Conservation (phyloP, 2,797 vertebrate species). For the Mionectes olivaceus region DNA sequence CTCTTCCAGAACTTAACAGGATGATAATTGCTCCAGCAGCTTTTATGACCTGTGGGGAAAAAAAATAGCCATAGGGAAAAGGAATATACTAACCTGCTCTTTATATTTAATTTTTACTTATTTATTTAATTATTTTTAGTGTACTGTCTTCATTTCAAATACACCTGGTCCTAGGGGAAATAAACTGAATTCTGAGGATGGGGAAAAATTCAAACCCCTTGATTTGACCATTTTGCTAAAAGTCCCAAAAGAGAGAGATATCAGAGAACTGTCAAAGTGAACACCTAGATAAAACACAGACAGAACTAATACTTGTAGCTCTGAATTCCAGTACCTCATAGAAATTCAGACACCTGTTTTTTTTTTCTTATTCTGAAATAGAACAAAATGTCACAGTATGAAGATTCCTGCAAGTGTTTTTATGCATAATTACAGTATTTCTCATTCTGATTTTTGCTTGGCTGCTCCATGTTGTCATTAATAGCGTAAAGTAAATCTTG, state of each 20-base stretch:
- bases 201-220: neutral
- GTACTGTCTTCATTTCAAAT: neutral
- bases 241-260: neutral
- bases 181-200: neutral
- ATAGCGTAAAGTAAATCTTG: neutral
- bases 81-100: neutral
- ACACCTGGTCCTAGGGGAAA: neutral
- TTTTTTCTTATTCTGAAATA: neutral
- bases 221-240: neutral
- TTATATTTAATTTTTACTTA: neutral
- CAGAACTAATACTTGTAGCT: neutral
- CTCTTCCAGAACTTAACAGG: conserved; percentile 47
- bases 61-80: neutral
- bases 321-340: neutral
- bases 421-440: neutral
- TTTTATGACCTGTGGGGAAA: conserved; percentile 23
- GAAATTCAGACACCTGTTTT: neutral
- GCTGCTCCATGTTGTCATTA: neutral
- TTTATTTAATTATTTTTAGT: neutral
- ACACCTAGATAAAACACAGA: neutral
- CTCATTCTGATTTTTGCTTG: neutral
- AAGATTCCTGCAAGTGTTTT: neutral
- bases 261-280: neutral
- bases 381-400: neutral
- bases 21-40: conserved; percentile 45